These are phyloP conservation scores for Sebastes trivittatus DNA, from an alignment of 2,797 vertebrate genomes.

Conservation along the genomic window DNA sequence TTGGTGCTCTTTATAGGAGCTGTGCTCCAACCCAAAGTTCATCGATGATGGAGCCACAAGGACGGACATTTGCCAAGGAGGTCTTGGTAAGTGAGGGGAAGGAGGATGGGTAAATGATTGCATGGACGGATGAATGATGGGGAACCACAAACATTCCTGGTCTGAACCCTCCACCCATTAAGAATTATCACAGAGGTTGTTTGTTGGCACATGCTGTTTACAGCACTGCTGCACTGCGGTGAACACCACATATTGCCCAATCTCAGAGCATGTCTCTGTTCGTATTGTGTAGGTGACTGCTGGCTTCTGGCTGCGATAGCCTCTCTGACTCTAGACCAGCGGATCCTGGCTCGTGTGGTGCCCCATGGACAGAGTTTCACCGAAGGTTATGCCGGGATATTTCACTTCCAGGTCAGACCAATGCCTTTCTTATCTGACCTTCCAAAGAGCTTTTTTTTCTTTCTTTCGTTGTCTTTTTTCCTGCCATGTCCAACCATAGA, in stretches of 20 bases:
- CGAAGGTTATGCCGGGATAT: slow-evolving; percentile 81
- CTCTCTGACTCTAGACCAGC: slow-evolving; percentile 82
- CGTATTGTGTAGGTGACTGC: slow-evolving; percentile 78
- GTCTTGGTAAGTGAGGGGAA: slow-evolving; percentile 84
- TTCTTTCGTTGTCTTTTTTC: not conserved
- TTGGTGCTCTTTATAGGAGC: slow-evolving; percentile 77
- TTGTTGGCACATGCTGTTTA: not conserved
- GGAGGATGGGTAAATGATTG: not conserved
- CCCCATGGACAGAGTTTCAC: slow-evolving; percentile 79
- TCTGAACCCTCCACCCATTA: not conserved
- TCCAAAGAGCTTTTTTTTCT: too few relatives aligned
- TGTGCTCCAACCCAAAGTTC: slow-evolving; percentile 88
- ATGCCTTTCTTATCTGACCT: not conserved
- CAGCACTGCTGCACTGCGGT: not conserved
- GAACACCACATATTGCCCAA: not conserved
- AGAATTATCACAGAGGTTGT: not conserved
- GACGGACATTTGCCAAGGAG: slow-evolving; percentile 92
- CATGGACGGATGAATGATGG: not conserved
- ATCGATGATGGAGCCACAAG: slow-evolving; percentile 87
- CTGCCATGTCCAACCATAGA: not conserved
- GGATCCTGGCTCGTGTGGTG: slow-evolving; percentile 78
- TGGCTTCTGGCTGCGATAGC: slow-evolving; percentile 86
- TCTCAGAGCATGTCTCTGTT: not conserved
- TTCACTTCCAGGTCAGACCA: slow-evolving; percentile 81
- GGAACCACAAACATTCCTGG: not conserved